These are phyloP conservation scores for Globicephala melas DNA, from an alignment of 2,113 vertebrate species.

Conservation along the genomic window DNA sequence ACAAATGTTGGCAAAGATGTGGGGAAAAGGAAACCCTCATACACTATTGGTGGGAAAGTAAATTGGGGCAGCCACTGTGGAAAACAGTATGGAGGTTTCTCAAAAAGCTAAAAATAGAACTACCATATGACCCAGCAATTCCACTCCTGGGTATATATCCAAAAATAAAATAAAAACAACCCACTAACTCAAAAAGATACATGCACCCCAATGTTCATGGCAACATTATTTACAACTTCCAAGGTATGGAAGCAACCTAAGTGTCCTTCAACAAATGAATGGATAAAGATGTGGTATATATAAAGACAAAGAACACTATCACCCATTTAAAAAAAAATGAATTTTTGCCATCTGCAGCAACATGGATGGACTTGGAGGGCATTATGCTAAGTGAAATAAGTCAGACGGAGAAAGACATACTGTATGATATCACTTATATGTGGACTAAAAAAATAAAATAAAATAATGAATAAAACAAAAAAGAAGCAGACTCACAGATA, in stretches of 20 bases:
- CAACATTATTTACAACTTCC: background rate
- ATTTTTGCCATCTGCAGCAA: too few relatives aligned
- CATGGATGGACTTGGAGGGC: too few relatives aligned
- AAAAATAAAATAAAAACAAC: background rate
- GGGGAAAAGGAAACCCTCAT: background rate
- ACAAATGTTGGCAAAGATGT: background rate
- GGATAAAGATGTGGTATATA: background rate
- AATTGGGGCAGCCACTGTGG: background rate
- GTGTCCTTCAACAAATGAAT: background rate
- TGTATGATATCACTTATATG: background rate
- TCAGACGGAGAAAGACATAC: background rate
- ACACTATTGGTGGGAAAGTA: background rate
- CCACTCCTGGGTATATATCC: background rate
- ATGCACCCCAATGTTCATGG: background rate
- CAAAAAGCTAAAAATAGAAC: too few relatives aligned
- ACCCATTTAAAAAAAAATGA: background rate
- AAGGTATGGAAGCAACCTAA: background rate
- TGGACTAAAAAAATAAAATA: background rate
- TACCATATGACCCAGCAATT: background rate
- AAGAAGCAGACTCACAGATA: background rate
- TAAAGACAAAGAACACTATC: background rate
- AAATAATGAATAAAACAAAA: background rate
- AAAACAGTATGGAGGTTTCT: background rate
- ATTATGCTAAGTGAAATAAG: background rate
- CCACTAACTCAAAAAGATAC: background rate